Base-by-base conservation (phyloP, 2,113 vertebrate species). In the Patagioenas fasciata region DNA sequence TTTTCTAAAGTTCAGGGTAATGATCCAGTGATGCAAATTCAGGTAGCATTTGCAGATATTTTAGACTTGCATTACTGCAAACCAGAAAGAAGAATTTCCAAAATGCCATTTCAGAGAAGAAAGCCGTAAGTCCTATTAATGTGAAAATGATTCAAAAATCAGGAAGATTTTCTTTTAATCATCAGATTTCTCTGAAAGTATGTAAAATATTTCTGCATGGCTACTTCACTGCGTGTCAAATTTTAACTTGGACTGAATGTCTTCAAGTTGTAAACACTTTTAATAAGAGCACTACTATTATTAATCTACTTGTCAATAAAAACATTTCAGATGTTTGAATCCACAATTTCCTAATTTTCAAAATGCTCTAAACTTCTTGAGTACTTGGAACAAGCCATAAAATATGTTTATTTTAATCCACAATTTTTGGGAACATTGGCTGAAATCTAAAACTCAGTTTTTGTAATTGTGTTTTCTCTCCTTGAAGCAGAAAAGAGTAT, bases 251-350 rank as follows among this genome's bases (percentile, higher is more conserved):
- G 58, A 80, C 13, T 81, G 50, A 82, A 82, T 72, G 85, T 91
- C 79, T 89, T 29, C 62, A 85, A 89, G 85, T 32, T 32, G 24
- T 25, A 78, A 93, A 81, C 3, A 1, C 10, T 82, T 82, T 89
- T 75, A 95, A 66, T 82, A 75, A 67, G 25, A 75, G 8, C 50
- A 50, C 38, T 50, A 38, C 42, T 67, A 79, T 69, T 50, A 79
- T 93, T 77, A 58, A 92, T 56, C 36, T 81, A 87, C 26, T 91
- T 79, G 80, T 69, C 64, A 10, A 93, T 93, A 95, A 95, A 95
- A 82, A 50, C 15, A 81, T 95, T 93, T 71, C 70, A 96, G 89
- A 89, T 70, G 20, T 50, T 86, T 95, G 85, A 96, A 88, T 91
- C 40, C 29, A 93, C 25, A 36, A 18, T 74, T 89, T 88, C 78